A percentile compares a stretch with the other conserved stretches of the same genome.
Evolutionary conservation across 2,113 vertebrate genomes (phyloP).

Genomic region (Atherinomorus stipes): DNA sequence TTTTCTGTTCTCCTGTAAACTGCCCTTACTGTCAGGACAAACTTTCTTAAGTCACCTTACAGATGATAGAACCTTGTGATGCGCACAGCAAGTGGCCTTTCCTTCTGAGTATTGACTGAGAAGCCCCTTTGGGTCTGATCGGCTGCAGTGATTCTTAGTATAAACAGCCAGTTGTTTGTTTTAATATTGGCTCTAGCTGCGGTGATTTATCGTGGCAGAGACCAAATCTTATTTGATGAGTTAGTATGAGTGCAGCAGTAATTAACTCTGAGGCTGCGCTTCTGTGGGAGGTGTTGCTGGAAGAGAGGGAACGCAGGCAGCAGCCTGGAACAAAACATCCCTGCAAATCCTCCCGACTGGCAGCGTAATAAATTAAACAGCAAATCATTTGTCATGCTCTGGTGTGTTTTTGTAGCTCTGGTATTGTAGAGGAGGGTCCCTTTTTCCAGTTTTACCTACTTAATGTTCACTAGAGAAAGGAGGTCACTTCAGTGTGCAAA

Average conservation of each 20-base stretch:
- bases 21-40: constrained; percentile 25
- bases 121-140: constrained; percentile 38
- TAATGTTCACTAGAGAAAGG: constrained; percentile 43
- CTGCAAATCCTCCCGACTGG: constrained; percentile 69
- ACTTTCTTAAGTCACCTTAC: constrained; percentile 75
- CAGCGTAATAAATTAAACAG: constrained; percentile 77
- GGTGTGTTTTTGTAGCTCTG: constrained; percentile 71
- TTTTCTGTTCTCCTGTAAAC: constrained; percentile 43
- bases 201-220: constrained; percentile 66
- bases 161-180: constrained; percentile 53
- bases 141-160: constrained; percentile 15
- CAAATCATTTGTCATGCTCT: constrained; percentile 79
- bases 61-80: constrained; percentile 49
- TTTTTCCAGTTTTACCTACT: constrained; percentile 51
- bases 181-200: constrained; percentile 51
- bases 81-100: neutral
- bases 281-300: constrained; percentile 60
- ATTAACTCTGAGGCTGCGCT: constrained; percentile 73
- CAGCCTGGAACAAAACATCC: constrained; percentile 75
- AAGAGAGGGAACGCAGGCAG: constrained; percentile 56
- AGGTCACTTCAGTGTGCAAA: constrained; percentile 38
- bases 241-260: constrained; percentile 75
- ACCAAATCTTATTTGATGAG: constrained; percentile 68
- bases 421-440: constrained; percentile 68
- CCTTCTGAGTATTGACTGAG: constrained; percentile 30